Percentiles rank a stretch among this genome's conserved stretches.
These are phyloP conservation scores for Heterohyrax brucei DNA, from an alignment of 2,797 vertebrate genomes.

Conservation along the genomic window DNA sequence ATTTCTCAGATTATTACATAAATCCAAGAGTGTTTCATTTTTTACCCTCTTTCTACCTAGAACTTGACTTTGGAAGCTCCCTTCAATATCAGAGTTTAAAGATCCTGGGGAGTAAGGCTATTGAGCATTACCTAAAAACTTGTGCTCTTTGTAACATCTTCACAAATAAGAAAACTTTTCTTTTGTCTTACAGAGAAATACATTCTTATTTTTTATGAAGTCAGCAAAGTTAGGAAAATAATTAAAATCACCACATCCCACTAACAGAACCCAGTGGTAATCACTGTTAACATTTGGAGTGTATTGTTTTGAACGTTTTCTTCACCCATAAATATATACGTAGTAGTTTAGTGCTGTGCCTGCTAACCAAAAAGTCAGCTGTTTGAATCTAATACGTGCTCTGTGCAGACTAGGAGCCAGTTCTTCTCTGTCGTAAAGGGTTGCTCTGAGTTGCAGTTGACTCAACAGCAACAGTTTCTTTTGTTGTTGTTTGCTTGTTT, in stretches of 20 bases:
- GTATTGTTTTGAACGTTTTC: neutral
- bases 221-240: conserved; percentile 42
- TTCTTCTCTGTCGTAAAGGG: too few relatives aligned
- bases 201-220: conserved; percentile 11
- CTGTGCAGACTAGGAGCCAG: too few relatives aligned
- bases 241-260: conserved; percentile 22
- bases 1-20: conserved; percentile 20
- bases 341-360: neutral
- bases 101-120: neutral
- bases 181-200: conserved; percentile 43
- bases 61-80: conserved; percentile 29
- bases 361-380: too few relatives aligned
- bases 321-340: conserved; percentile 3
- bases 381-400: too few relatives aligned
- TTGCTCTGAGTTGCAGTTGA: too few relatives aligned
- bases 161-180: neutral
- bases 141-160: neutral
- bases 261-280: neutral
- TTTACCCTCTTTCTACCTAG: neutral
- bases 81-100: conserved; percentile 57
- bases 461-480: too few relatives aligned
- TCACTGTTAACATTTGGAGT: neutral
- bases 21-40: neutral
- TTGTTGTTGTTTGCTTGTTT: too few relatives aligned
- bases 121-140: neutral